These are phyloP conservation scores for Synergus japonicus DNA, from an alignment of 2,888 invertebrate genomes.

Conservation along the genomic window DNA sequence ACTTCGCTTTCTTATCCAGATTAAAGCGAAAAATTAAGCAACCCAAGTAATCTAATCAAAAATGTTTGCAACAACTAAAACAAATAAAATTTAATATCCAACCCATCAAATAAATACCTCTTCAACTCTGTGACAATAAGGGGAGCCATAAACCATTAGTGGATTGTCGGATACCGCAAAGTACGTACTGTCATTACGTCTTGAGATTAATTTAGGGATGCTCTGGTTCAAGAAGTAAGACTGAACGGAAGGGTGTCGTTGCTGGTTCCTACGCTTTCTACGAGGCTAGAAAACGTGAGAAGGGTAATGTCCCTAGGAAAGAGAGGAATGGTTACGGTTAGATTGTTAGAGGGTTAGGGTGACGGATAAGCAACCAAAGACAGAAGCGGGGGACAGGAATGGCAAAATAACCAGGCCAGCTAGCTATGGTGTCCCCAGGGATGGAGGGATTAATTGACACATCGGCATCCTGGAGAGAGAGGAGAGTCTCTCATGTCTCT, in stretches of 20 bases:
- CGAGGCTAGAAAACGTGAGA: slow-evolving; percentile 38
- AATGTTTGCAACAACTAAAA: neutral
- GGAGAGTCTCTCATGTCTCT: slow-evolving; percentile 7
- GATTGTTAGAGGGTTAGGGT: neutral
- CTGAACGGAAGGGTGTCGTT: slow-evolving; percentile 42
- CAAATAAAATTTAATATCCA: neutral
- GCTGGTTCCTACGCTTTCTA: slow-evolving; percentile 33
- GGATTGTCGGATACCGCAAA: slow-evolving; percentile 32
- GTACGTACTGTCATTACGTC: slow-evolving; percentile 19
- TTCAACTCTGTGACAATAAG: neutral
- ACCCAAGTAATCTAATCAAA: too few relatives aligned
- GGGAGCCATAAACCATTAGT: slow-evolving; percentile 16
- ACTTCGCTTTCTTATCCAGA: too few relatives aligned
- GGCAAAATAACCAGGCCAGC: slow-evolving; percentile 45
- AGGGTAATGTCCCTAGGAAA: slow-evolving; percentile 15
- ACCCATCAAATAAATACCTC: neutral
- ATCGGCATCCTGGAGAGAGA: slow-evolving; percentile 69
- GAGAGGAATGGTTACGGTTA: slow-evolving; percentile 33
- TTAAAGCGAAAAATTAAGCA: too few relatives aligned
- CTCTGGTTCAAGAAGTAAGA: neutral
- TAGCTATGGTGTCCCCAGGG: slow-evolving; percentile 62
- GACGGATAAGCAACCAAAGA: slow-evolving; percentile 49
- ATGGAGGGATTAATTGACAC: slow-evolving; percentile 76
- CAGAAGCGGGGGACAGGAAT: slow-evolving; percentile 46
- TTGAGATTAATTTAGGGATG: slow-evolving; percentile 35